Percentiles rank a stretch among this genome's conserved stretches.
phyloP scores from a whole-genome alignment of 2,888 invertebrate genomes.

The Dioctria linearis region DNA sequence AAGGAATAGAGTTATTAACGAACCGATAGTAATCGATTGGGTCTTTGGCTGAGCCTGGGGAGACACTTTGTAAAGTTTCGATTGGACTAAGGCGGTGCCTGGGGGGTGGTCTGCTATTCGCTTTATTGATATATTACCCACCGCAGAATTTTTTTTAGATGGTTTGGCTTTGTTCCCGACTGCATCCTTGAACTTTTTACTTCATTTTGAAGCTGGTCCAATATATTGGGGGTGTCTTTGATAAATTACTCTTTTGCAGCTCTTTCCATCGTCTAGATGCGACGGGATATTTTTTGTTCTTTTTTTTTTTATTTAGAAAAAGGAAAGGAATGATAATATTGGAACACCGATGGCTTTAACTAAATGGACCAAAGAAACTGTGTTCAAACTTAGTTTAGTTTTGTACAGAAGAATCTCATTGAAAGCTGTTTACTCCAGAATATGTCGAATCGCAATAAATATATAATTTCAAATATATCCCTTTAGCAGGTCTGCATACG shows the following conservation, averaged over 20 bases:
- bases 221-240: conserved; percentile 46
- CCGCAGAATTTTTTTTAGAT: conserved; percentile 28
- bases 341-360: no score
- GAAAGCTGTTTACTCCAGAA: no score
- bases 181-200: conserved; percentile 44
- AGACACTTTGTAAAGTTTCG: conserved; percentile 21
- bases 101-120: conserved; percentile 24
- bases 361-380: no score
- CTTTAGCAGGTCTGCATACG: no score
- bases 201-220: not conserved
- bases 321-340: no score
- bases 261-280: conserved; percentile 17
- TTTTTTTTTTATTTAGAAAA: no score
- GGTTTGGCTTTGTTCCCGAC: conserved; percentile 41
- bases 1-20: conserved; percentile 53
- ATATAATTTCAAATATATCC: no score
- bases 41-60: conserved; percentile 20
- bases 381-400: no score
- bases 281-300: no score
- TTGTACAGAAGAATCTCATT: no score
- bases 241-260: conserved; percentile 45
- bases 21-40: conserved; percentile 49
- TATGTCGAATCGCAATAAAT: no score
- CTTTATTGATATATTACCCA: conserved; percentile 47
- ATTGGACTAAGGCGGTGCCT: not conserved